Conservation (phyloP, 2,113 vertebrate species). For the Ivindomyrus marchei region DNA sequence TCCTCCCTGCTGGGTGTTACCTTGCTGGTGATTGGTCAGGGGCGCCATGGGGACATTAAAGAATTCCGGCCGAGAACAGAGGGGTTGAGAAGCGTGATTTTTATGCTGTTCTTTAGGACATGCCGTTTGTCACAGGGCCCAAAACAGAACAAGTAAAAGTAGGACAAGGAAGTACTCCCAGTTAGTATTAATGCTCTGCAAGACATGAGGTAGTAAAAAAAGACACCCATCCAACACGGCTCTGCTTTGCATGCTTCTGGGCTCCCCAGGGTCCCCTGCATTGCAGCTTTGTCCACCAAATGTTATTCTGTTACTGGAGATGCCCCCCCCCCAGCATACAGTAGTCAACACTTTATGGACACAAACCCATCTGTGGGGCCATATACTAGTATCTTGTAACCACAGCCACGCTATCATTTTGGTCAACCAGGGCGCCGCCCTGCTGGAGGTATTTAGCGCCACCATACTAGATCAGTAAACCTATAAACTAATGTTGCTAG, state of each 20-base stretch:
- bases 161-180: constrained; percentile 12
- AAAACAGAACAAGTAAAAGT: constrained; percentile 10
- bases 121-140: constrained; percentile 13
- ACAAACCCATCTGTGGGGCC: background rate
- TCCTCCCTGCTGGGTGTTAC: background rate
- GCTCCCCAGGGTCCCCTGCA: background rate
- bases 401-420: background rate
- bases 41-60: constrained; percentile 5
- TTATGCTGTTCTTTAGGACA: background rate
- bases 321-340: background rate
- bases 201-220: constrained; percentile 33
- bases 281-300: background rate
- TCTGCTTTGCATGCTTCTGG: constrained; percentile 33
- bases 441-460: background rate
- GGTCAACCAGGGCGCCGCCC: background rate
- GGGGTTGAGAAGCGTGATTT: background rate
- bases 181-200: constrained; percentile 41
- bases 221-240: constrained; percentile 13
- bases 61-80: background rate
- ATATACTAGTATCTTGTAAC: background rate
- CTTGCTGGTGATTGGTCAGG: background rate
- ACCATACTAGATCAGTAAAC: background rate
- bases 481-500: background rate
- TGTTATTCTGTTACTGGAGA: background rate
- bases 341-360: background rate